Percentiles rank a stretch among this genome's conserved stretches.
These are phyloP conservation scores for Drosophila birchii DNA, from an alignment of 2,888 invertebrate genomes.

Conservation along the genomic window DNA sequence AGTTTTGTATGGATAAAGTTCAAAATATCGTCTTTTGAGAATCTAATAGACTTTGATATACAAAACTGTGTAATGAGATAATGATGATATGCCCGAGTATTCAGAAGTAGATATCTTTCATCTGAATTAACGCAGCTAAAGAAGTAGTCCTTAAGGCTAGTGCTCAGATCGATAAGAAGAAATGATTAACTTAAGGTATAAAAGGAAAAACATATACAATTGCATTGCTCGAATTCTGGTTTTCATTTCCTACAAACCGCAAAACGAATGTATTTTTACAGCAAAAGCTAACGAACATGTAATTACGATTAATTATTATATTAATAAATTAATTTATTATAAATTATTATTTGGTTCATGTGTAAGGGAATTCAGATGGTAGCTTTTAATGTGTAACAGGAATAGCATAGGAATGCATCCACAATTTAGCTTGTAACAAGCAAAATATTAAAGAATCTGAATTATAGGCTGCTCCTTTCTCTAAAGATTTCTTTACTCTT, in stretches of 20 bases:
- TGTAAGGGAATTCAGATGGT: not conserved
- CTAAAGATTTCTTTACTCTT: not conserved
- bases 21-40: conserved; percentile 1
- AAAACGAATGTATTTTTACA: not conserved
- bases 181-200: not conserved
- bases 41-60: conserved; percentile 12
- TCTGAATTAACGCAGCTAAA: not conserved
- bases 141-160: not conserved
- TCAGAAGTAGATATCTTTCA: conserved; percentile 1
- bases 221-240: not conserved
- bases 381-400: not conserved
- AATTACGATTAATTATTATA: not conserved
- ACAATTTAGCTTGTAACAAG: not conserved
- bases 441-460: not conserved
- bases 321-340: not conserved
- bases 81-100: not conserved
- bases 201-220: not conserved
- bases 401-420: not conserved
- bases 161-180: conserved; percentile 5
- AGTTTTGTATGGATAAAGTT: conserved; percentile 14
- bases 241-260: not conserved
- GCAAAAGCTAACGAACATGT: not conserved
- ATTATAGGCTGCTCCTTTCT: not conserved
- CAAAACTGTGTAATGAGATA: conserved; percentile 1
- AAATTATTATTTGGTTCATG: not conserved